phyloP scores from a whole-genome alignment of 1,140 invertebrate genomes.

The Lucilia sericata region DNA sequence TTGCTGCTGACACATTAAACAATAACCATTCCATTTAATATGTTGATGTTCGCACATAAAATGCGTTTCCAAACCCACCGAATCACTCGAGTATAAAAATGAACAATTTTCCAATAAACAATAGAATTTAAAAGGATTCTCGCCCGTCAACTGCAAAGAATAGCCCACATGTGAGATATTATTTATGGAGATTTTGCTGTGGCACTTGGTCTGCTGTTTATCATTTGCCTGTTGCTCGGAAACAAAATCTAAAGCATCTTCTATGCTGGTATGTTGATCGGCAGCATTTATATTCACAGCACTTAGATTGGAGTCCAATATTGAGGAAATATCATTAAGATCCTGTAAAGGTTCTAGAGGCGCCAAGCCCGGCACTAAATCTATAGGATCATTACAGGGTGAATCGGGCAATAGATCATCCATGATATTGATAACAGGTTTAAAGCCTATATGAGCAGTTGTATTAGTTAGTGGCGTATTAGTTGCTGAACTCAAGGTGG shows the following conservation, averaged over 20 bases:
- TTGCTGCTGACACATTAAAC: constrained; percentile 48
- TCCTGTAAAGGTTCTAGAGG: constrained; percentile 46
- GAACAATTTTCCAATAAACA: constrained; percentile 46
- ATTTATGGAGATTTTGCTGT: not conserved
- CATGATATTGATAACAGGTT: constrained; percentile 42
- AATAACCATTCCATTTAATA: constrained; percentile 50
- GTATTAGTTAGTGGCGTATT: not conserved
- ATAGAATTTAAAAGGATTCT: constrained; percentile 45
- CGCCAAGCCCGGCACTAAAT: constrained; percentile 43
- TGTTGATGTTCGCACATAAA: constrained; percentile 48
- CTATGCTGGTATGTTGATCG: constrained; percentile 41
- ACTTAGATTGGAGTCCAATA: constrained; percentile 46
- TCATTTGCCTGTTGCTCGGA: constrained; percentile 37
- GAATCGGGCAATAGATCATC: constrained; percentile 46
- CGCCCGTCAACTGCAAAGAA: not conserved
- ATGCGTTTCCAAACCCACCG: constrained; percentile 48
- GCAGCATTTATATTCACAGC: constrained; percentile 34
- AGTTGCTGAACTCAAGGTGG: not conserved
- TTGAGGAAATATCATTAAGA: constrained; percentile 45
- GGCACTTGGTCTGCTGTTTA: not conserved
- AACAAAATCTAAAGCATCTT: constrained; percentile 48
- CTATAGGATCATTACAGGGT: constrained; percentile 45
- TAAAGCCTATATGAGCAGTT: constrained; percentile 37
- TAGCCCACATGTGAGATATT: constrained; percentile 48
- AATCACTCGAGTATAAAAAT: constrained; percentile 49